phyloP scores from a whole-genome alignment of 53 echinoderm and acorn worm species.

The Patiria pectinifera region DNA sequence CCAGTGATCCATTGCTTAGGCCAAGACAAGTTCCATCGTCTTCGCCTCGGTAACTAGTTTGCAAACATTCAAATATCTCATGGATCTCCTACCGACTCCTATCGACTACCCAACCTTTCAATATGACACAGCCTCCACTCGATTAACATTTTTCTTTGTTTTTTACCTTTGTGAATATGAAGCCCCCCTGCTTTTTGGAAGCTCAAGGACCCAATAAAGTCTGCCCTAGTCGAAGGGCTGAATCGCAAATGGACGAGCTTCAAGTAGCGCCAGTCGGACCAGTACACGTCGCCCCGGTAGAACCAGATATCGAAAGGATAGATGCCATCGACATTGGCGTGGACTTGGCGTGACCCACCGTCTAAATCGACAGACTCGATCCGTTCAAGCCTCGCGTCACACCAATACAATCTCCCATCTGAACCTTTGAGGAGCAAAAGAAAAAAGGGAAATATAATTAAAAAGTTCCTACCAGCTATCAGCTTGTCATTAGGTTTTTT shows the following conservation, averaged over 20 bases:
- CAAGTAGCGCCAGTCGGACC: slow-evolving; percentile 60
- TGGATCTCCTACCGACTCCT: too few species aligned
- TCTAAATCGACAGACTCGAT: slow-evolving; percentile 55
- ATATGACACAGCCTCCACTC: too few species aligned
- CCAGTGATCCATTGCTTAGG: too few species aligned
- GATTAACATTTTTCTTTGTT: too few species aligned
- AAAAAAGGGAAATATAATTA: not conserved
- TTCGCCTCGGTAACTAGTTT: too few species aligned
- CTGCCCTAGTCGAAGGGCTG: not conserved
- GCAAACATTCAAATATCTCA: too few species aligned
- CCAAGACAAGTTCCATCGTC: too few species aligned
- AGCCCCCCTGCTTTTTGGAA: slow-evolving; percentile 57
- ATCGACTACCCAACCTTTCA: too few species aligned
- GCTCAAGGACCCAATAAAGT: not conserved
- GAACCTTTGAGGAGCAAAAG: not conserved
- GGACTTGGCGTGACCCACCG: slow-evolving; percentile 41
- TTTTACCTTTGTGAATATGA: slow-evolving; percentile 55
- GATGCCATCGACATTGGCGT: slow-evolving; percentile 3
- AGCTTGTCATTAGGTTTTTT: too few species aligned
- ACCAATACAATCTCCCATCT: slow-evolving; percentile 69
- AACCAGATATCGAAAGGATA: slow-evolving; percentile 69
- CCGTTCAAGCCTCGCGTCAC: slow-evolving; percentile 63
- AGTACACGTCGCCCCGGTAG: slow-evolving; percentile 39
- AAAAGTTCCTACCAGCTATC: not conserved
- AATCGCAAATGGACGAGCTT: not conserved